Base-by-base conservation (phyloP, 2,888 invertebrate genomes). In the Thymelicus acteon region DNA sequence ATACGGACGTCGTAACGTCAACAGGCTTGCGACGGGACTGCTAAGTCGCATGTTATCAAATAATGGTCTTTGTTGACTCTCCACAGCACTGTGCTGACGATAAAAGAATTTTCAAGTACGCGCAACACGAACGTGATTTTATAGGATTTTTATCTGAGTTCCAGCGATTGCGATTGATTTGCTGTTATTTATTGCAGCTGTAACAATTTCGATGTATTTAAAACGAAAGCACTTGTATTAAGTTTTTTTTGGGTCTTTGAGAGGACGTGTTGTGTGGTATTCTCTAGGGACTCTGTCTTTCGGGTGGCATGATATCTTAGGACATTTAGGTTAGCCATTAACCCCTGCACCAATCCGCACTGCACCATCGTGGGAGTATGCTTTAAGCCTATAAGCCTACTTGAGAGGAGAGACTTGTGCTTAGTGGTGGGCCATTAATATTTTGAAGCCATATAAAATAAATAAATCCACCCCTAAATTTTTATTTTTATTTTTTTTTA, bases 91-190 rank as follows among this genome's bases (percentile, higher is more conserved):
- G 80, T 82, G 84, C 79, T 76, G 78, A 81, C 85, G 85, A 85
- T 87, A 89, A 88, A 79, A 85, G 82, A 85, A 86, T 81, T 80
- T 79, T 78, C 78, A 76, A 76, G 75, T 73, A 74, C 74, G 73
- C 74, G 72, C 74, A 67, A 76, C 73, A 69, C 74, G 79, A 78
- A 86, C 88, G 88, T 87, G 88, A 86, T 89, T 91, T 91, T 88
- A 91, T 89, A 79, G 86, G 84, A 84, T 82, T 92, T 85, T 91
- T 88, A 91, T 91, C 90, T 82, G 74, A 79, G 74, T 62, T 72
- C 76, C 71, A 76, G 70, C 75, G 76, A 78, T 77, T 77, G 74
- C 75, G 75, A 78, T 77, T 81, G 79, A 79, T 79, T 81, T 78
- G 72, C 75, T 80, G 77, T 78, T 78, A 75, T 79, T 79, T 77